Base-by-base conservation (phyloP, 1,140 invertebrate species). In the Apis dorsata region DNA sequence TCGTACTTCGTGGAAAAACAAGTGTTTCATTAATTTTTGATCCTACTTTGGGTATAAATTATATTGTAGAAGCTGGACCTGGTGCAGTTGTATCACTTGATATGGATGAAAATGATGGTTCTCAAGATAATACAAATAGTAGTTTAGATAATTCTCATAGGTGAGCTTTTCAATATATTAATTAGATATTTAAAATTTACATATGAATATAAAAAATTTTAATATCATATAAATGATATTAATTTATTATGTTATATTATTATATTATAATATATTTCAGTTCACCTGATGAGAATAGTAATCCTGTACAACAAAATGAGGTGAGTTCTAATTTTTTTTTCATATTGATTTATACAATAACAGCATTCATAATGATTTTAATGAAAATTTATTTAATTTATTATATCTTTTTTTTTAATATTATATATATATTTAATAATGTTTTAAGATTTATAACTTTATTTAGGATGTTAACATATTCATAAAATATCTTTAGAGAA, bases 1-100 rank as follows among this genome's bases (percentile, higher is more conserved):
- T 97, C 85, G 94, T 95, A 57, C 95, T 96, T 86, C 94, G 95
- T 63, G 93, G 94, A 66, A 95, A 95, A 63, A 96, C 96, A 13
- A 94, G 94, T 70, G 96, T 97, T 73, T 96, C 96, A 83, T 95
- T 96, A 88, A 96, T 96, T 79, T 95, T 96, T 88, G 96, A 96
- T 90, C 95, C 95, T 34, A 94, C 94, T 44, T 94, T 96, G 86
- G 96, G 96, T 89, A 96, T 97, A 86, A 96, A 97, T 91, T 97
- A 97, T 89, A 95, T 97, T 85, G 96, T 97, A 49, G 96, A 96
- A 24, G 95, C 96, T 73, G 77, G 77, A 55, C 63, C 74, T 28
- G 68, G 68, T 34, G 15, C 65, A 74, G 15, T 28, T 65, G 1
- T 60, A 55, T 70, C 65, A 7, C 76, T 75, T 15, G 86, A 89